A percentile compares a stretch with the other conserved stretches of the same genome.
Conservation (phyloP, 2,797 vertebrate species). For the Antrozous pallidus region DNA sequence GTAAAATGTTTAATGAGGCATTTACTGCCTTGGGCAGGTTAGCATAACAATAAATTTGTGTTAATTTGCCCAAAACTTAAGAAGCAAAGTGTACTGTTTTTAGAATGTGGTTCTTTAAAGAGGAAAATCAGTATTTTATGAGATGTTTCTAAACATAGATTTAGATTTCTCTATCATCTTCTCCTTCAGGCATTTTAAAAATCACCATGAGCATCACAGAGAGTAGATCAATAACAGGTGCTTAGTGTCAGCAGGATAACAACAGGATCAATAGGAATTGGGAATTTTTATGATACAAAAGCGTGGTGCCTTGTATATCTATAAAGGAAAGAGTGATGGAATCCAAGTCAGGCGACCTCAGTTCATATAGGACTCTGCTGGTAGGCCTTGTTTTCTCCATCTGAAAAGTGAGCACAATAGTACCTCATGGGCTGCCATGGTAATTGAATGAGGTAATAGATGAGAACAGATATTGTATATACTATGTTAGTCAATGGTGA, state of each 20-base stretch:
- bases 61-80: conserved; percentile 73
- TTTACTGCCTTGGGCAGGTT: conserved; percentile 63
- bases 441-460: background rate
- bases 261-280: background rate
- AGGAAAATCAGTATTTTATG: conserved; percentile 15
- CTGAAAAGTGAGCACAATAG: background rate
- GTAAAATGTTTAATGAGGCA: conserved; percentile 65
- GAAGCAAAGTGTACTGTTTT: conserved; percentile 50
- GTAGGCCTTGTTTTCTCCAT: background rate
- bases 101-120: conserved; percentile 59
- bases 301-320: background rate
- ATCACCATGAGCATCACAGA: background rate
- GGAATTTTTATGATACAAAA: background rate
- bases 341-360: background rate
- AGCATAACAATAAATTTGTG: conserved; percentile 79
- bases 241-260: background rate
- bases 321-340: background rate
- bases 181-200: background rate
- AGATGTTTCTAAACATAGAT: background rate
- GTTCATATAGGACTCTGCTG: background rate
- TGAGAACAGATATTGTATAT: background rate
- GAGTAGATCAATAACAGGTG: background rate
- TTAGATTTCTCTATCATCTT: background rate
- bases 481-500: background rate
- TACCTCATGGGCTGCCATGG: background rate